A percentile compares a stretch with the other conserved stretches of the same genome.
Conservation (phyloP, 1,140 invertebrate species). For the Drosophila saltans region DNA sequence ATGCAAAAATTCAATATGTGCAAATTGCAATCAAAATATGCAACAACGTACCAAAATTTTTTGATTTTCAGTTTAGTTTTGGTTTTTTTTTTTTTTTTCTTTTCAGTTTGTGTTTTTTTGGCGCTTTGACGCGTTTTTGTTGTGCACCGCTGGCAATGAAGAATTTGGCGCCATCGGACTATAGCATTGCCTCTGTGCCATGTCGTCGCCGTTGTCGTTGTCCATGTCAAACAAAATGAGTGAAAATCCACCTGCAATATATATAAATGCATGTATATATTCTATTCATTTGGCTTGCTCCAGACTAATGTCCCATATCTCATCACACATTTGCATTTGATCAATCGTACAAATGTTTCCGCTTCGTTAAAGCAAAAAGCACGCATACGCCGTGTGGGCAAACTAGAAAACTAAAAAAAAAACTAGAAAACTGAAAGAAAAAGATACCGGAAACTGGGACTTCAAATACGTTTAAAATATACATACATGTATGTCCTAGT, state of each 20-base stretch:
- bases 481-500: too few relatives aligned
- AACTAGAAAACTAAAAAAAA: neutral
- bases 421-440: too few relatives aligned
- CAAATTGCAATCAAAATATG: constrained; percentile 62
- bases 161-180: constrained; percentile 68
- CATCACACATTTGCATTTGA: neutral
- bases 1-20: constrained; percentile 53
- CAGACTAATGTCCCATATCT: neutral
- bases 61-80: neutral
- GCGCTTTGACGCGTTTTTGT: constrained; percentile 69
- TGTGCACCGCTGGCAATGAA: constrained; percentile 54
- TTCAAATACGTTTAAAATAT: too few relatives aligned
- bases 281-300: neutral
- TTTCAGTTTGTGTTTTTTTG: constrained; percentile 44
- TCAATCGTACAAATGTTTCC: constrained; percentile 1
- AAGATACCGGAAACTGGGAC: too few relatives aligned
- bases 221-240: constrained; percentile 60
- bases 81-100: too few relatives aligned
- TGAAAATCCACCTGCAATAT: constrained; percentile 33
- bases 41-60: neutral
- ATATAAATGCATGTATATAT: neutral
- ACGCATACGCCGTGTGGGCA: constrained; percentile 3
- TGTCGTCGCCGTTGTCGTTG: constrained; percentile 35
- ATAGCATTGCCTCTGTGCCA: constrained; percentile 7
- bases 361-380: neutral